Conservation (phyloP, 2,888 invertebrate species). For the Rhingia campestris region DNA sequence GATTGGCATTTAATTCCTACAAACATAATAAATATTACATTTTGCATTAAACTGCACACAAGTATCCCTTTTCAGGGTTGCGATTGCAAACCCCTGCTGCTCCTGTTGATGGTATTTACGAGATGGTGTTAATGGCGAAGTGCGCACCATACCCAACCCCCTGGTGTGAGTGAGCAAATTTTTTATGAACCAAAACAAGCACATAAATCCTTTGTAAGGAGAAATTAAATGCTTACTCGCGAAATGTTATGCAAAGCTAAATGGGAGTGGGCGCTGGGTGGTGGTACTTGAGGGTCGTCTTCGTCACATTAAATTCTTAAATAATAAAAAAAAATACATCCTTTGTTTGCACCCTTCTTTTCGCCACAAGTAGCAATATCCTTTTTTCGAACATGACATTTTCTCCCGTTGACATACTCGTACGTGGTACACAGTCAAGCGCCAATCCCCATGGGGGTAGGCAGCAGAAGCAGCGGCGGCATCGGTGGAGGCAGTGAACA, state of each 20-base stretch:
- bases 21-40: slow-evolving; percentile 68
- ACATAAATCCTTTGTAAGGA: slow-evolving; percentile 55
- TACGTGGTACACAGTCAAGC: slow-evolving; percentile 21
- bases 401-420: slow-evolving; percentile 17
- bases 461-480: slow-evolving; percentile 20
- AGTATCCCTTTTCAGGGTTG: slow-evolving; percentile 24
- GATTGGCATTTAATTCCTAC: slow-evolving; percentile 70
- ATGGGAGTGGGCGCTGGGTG: not conserved
- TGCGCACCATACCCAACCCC: not conserved
- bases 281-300: slow-evolving; percentile 34
- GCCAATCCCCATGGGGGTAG: slow-evolving; percentile 45
- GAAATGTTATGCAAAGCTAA: slow-evolving; percentile 46
- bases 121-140: slow-evolving; percentile 65
- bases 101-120: slow-evolving; percentile 58
- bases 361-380: slow-evolving; percentile 55
- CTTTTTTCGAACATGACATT: slow-evolving; percentile 43
- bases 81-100: slow-evolving; percentile 30
- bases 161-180: slow-evolving; percentile 63
- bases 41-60: slow-evolving; percentile 68
- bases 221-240: slow-evolving; percentile 38
- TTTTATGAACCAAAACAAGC: slow-evolving; percentile 72
- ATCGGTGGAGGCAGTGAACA: not conserved
- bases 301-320: slow-evolving; percentile 46
- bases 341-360: slow-evolving; percentile 29
- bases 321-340: slow-evolving; percentile 26